phyloP scores from a whole-genome alignment of 2,888 invertebrate genomes.

The Rhagonycha lutea region DNA sequence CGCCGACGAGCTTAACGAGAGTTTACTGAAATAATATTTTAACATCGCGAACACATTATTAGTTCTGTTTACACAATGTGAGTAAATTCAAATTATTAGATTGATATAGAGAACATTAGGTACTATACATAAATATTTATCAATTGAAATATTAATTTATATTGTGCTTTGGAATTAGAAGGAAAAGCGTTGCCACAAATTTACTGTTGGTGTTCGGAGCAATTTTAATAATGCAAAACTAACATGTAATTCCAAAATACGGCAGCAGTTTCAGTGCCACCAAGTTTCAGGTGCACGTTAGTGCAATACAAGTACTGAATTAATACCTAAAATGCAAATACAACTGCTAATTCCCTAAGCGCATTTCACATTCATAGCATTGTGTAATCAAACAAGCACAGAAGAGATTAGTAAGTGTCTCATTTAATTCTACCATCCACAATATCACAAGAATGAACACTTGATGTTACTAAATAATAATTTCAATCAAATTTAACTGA shows the following conservation, averaged over 20 bases:
- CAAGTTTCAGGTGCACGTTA: conserved; percentile 4
- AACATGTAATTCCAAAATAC: neutral
- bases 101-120: neutral
- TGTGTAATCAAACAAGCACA: conserved; percentile 14
- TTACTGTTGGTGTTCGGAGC: neutral
- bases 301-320: conserved; percentile 4
- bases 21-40: neutral
- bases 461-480: neutral
- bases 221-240: conserved; percentile 1
- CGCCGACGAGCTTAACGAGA: neutral
- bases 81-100: neutral
- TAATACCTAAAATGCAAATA: conserved; percentile 17
- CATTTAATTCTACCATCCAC: neutral
- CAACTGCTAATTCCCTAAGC: conserved; percentile 11
- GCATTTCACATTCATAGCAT: conserved; percentile 10
- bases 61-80: neutral
- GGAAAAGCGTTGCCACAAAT: neutral
- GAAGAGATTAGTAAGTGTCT: conserved; percentile 13
- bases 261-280: neutral
- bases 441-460: neutral
- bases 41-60: neutral
- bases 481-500: conserved; percentile 2
- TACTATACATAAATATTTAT: neutral
- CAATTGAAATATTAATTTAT: neutral
- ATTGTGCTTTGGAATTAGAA: neutral